Base-by-base conservation (phyloP, 2,888 invertebrate species). In the Ctenicera cuprea region DNA sequence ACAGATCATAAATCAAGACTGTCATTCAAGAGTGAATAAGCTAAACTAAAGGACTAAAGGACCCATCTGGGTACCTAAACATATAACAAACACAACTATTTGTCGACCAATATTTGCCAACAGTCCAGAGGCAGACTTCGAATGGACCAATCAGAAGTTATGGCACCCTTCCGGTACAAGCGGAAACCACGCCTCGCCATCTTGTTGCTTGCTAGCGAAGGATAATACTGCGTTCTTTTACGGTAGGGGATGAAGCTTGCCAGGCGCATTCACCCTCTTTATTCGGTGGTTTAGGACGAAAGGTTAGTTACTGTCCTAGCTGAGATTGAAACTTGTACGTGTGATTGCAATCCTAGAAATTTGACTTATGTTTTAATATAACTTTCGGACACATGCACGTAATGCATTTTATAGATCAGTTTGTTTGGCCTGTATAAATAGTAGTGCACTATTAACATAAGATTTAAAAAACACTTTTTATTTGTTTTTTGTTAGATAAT, bases 81-180 rank as follows among this genome's bases (percentile, higher is more conserved):
- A 87, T 86, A 82, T 85, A 86, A 87, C 85, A 87, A 87, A 87
- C 87, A 87, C 83, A 82, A 85, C 86, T 87, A 87, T 87, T 87
- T 87, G 87, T 87, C 85, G 85, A 86, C 87, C 87, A 87, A 87
- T 87, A 87, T 87, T 87, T 87, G 87, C 83, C 85, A 87, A 87
- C 87, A 87, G 85, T 82, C 82, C 78, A 81, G 81, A 83, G 86
- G 86, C 85, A 86, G 84, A 80, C 77, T 82, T 73, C 68, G 64
- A 68, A 74, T 63, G 79, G 77, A 80, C 87, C 87, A 87, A 87
- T 87, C 80, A 75, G 75, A 77, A 77, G 52, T 61, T 74, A 71
- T 66, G 67, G 78, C 82, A 78, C 84, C 85, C 85, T 85, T 85
- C 85, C 84, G 84, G 83, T 78, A 80, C 79, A 78, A 79, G 78